A percentile compares a stretch with the other conserved stretches of the same genome.
Evolutionary conservation across 2,888 invertebrate species (phyloP).

Genomic region (Lasioglossum pauxillum): DNA sequence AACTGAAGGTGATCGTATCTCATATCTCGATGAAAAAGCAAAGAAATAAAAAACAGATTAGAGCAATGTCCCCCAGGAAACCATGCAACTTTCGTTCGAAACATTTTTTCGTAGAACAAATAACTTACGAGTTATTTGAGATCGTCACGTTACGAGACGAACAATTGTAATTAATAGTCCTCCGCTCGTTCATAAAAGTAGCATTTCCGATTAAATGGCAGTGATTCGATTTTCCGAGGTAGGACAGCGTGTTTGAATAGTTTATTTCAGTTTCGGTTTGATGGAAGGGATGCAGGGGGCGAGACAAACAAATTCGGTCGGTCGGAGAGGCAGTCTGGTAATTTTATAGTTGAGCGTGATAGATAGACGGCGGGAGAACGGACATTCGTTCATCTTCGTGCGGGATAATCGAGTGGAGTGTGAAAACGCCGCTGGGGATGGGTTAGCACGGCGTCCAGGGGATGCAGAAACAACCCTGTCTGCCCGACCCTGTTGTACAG

Average conservation of each 20-base stretch:
- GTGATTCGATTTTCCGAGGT: background rate
- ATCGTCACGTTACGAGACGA: too few species aligned
- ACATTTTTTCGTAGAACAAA: too few species aligned
- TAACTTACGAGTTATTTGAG: too few species aligned
- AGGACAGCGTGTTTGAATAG: background rate
- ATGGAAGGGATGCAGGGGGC: background rate
- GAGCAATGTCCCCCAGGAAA: too few species aligned
- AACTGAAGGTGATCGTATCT: too few species aligned
- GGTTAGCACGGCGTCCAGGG: slow-evolving; percentile 55
- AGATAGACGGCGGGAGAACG: slow-evolving; percentile 8
- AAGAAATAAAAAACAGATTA: too few species aligned
- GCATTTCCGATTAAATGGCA: background rate
- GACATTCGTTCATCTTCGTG: slow-evolving; percentile 58
- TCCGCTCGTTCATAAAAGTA: background rate
- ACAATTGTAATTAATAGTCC: background rate
- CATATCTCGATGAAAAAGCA: too few species aligned
- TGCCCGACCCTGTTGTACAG: slow-evolving; percentile 35
- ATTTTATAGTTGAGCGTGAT: background rate
- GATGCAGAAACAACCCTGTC: slow-evolving; percentile 20
- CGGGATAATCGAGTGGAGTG: slow-evolving; percentile 66
- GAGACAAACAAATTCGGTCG: background rate
- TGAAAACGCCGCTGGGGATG: slow-evolving; percentile 53
- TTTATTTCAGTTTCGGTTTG: background rate
- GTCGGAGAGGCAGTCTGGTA: background rate
- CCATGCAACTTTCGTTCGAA: too few species aligned